phyloP scores from a whole-genome alignment of 2,113 vertebrate genomes.

The Crypturellus undulatus region DNA sequence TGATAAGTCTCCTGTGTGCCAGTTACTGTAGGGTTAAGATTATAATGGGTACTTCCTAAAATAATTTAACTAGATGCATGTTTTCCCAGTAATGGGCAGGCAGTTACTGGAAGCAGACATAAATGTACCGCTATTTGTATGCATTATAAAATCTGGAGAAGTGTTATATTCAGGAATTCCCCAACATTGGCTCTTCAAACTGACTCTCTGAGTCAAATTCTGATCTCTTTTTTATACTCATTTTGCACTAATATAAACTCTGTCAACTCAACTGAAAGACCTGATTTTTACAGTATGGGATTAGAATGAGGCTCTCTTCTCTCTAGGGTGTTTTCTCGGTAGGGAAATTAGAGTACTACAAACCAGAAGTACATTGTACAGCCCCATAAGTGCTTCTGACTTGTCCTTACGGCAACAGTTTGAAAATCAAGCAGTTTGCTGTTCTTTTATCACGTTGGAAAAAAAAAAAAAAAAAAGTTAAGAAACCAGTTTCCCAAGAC shows the following conservation, averaged over 20 bases:
- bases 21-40: not conserved
- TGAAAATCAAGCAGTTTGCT: not conserved
- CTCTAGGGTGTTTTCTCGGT: not conserved
- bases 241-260: not conserved
- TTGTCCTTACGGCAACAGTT: not conserved
- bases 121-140: not conserved
- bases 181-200: not conserved
- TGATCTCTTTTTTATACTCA: slow-evolving; percentile 22
- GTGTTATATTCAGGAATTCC: slow-evolving; percentile 20
- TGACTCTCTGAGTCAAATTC: slow-evolving; percentile 46
- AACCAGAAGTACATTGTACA: not conserved
- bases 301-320: not conserved
- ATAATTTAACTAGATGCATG: not conserved
- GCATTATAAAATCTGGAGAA: slow-evolving; percentile 23
- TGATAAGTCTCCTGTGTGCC: not conserved
- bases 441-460: not conserved
- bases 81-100: not conserved
- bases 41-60: slow-evolving; percentile 4
- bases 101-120: slow-evolving; percentile 42
- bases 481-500: not conserved
- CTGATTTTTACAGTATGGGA: not conserved
- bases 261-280: not conserved
- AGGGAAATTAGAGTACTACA: fast-evolving
- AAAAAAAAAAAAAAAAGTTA: not conserved
- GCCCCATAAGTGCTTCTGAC: not conserved